Base-by-base conservation (phyloP, 2,113 vertebrate species). In the Hypanus sabinus region DNA sequence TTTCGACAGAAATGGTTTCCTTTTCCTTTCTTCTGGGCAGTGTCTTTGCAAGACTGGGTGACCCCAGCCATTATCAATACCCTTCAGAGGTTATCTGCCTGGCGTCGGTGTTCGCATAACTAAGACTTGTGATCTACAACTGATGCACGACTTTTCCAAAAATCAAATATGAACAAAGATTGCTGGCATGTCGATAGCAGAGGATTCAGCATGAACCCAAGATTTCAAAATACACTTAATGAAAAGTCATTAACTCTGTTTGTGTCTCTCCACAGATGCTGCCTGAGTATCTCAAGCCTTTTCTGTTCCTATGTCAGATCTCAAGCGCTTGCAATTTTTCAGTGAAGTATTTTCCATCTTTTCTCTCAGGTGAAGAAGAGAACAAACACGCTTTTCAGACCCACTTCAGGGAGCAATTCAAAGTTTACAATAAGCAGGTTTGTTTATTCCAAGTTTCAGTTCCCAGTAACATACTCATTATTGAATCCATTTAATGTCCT, bases 381-480 rank as follows among this genome's bases (percentile, higher is more conserved):
- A 94, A 65, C 30, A 92, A 22, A 33, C n/a, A 12, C 0, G 94
- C 81, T 6, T 94, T 94, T 38, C 12, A 68, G 85, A 14, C 46
- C 24, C 94, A 94, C 83, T 94, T 94, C 71, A 65, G 55, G n/a
- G 70, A 94, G 2, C 85, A 94, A 85, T n/a, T 94, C 20, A 75
- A 30, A 30, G 36, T 94, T 57, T 94, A 94, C 83, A 79, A 93
- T 14, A 55, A 30, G 18, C 24, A 75, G 94, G 94, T 94, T 85
- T 20, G 94, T 76, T 93, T 55, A 22, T 2, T 46, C 80, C 2
- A 83, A 79, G 76, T 88, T 16, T 30, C 81, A 27, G 81, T 85
- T 27, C 46, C 46, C 16, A 33, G 77, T 80, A 33, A 80, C 36
- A 2, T 12, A 2, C 5, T 27, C 55, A 7, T 16, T 60, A 14